Evolutionary conservation across 2,113 vertebrate genomes (phyloP).

Genomic region (Plecotus auritus): DNA sequence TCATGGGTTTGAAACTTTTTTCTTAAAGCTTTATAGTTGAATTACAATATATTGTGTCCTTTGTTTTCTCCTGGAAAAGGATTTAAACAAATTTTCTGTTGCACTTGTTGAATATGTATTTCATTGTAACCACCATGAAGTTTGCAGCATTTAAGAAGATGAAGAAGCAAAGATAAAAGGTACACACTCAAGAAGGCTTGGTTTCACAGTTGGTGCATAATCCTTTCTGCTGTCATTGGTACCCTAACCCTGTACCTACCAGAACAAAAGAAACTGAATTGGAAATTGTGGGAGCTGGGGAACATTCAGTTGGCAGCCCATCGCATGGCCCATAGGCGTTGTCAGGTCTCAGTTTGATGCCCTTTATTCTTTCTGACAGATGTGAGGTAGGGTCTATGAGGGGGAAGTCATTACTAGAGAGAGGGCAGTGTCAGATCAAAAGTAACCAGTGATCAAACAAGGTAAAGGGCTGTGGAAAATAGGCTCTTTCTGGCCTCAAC

Average conservation of each 20-base stretch:
- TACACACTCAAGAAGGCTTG: slow-evolving; percentile 83
- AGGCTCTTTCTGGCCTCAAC: slow-evolving; percentile 84
- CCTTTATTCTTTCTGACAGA: slow-evolving; percentile 90
- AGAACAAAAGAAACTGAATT: slow-evolving; percentile 89
- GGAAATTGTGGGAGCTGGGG: slow-evolving; percentile 86
- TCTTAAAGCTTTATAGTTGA: slow-evolving; percentile 77
- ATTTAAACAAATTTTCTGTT: slow-evolving; percentile 87
- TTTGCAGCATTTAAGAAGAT: slow-evolving; percentile 78
- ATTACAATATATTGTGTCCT: slow-evolving; percentile 77
- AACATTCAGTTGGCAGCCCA: slow-evolving; percentile 79
- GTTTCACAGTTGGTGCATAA: slow-evolving; percentile 84
- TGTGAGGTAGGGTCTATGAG: slow-evolving; percentile 82
- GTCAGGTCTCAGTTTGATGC: slow-evolving; percentile 85
- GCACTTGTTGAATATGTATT: slow-evolving; percentile 86
- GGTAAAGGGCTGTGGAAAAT: slow-evolving; percentile 82
- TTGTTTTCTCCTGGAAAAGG: slow-evolving; percentile 86
- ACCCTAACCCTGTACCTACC: slow-evolving; percentile 77
- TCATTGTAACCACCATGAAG: slow-evolving; percentile 84
- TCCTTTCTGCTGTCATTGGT: slow-evolving; percentile 84
- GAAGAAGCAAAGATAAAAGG: slow-evolving; percentile 80
- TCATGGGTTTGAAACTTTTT: slow-evolving; percentile 65
- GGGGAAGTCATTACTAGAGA: slow-evolving; percentile 85
- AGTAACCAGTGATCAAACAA: slow-evolving; percentile 86
- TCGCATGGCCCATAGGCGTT: slow-evolving; percentile 82
- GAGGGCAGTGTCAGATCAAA: slow-evolving; percentile 88